Percentiles rank a stretch among this genome's conserved stretches.
These are phyloP conservation scores for Nowickia ferox DNA, from an alignment of 2,888 invertebrate genomes.

Conservation along the genomic window DNA sequence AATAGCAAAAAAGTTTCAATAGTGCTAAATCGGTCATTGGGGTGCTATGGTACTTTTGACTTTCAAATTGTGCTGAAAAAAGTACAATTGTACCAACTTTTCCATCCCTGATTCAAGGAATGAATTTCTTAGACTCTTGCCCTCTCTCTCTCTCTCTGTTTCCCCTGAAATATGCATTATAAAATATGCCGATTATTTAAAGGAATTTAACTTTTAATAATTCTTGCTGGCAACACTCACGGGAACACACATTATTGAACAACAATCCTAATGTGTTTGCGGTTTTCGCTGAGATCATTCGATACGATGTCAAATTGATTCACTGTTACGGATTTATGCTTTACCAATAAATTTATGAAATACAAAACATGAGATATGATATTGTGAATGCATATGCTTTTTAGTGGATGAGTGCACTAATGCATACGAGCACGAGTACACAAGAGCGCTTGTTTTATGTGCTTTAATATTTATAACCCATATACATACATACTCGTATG, in stretches of 20 bases:
- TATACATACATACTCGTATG: not conserved
- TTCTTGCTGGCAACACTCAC: no score
- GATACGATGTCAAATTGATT: slow-evolving; percentile 58
- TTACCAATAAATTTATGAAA: slow-evolving; percentile 31
- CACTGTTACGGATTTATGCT: slow-evolving; percentile 47
- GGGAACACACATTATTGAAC: slow-evolving; percentile 29
- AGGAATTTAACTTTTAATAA: no score
- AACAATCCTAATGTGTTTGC: slow-evolving; percentile 65
- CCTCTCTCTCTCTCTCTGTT: no score
- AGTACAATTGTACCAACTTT: no score
- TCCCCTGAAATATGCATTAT: no score
- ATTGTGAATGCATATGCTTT: not conserved
- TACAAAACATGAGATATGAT: not conserved
- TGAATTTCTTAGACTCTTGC: no score
- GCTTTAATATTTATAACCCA: not conserved
- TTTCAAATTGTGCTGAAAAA: no score
- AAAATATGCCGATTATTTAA: no score
- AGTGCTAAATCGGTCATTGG: no score
- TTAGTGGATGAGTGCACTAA: not conserved
- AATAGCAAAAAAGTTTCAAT: no score
- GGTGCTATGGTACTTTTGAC: no score
- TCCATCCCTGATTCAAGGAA: no score
- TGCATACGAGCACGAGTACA: not conserved
- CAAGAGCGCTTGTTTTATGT: not conserved
- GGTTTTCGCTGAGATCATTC: slow-evolving; percentile 38